Evolutionary conservation across 2,113 vertebrate species (phyloP).

Genomic region (Anguilla japonica): DNA sequence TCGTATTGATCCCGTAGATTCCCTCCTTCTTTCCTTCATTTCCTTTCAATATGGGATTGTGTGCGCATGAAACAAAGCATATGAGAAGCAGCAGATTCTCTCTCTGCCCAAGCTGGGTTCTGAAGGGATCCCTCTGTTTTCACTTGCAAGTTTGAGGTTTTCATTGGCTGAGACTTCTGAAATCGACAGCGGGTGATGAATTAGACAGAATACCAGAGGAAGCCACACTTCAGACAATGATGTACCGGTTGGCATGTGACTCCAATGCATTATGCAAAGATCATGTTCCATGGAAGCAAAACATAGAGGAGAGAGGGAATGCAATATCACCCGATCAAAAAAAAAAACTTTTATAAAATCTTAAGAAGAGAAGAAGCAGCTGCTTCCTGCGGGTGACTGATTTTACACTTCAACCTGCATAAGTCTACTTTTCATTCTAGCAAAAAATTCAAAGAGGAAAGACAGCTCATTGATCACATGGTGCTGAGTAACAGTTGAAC

Average conservation of each 20-base stretch:
- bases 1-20: not conserved
- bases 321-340: not conserved
- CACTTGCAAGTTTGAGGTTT: constrained; percentile 2
- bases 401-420: not conserved
- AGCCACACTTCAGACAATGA: constrained; percentile 1
- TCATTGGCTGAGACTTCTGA: constrained; percentile 15
- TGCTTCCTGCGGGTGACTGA: not conserved
- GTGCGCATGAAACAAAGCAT: not conserved
- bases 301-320: not conserved
- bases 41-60: not conserved
- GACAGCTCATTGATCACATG: not conserved
- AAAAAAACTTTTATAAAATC: not conserved
- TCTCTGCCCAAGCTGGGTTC: not conserved
- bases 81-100: not conserved
- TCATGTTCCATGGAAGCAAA: not conserved
- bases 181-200: constrained; percentile 24
- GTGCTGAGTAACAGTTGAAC: not conserved
- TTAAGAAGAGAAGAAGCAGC: not conserved
- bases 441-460: not conserved
- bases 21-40: not conserved
- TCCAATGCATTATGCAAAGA: constrained; percentile 29
- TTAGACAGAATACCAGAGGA: constrained; percentile 21
- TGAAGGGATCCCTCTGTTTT: not conserved
- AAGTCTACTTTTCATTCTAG: not conserved
- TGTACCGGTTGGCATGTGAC: not conserved